Conservation (phyloP, 2,797 vertebrate genomes). For the Glyptemys insculpta region DNA sequence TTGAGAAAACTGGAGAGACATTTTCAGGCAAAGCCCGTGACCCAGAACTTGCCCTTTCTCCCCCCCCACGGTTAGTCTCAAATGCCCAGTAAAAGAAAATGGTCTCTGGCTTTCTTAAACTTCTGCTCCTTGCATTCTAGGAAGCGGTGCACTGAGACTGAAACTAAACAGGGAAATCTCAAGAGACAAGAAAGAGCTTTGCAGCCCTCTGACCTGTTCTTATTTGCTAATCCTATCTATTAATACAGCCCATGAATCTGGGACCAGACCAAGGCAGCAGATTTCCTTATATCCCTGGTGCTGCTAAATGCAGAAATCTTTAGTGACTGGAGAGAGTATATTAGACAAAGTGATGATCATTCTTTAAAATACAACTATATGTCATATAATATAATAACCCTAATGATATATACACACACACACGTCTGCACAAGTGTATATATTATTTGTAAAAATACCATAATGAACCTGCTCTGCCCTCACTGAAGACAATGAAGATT, state of each 20-base stretch:
- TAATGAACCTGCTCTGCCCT: neutral
- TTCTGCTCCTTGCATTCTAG: conserved; percentile 37
- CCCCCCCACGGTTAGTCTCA: neutral
- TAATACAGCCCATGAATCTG: conserved; percentile 76
- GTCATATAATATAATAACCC: neutral
- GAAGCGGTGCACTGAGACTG: conserved; percentile 53
- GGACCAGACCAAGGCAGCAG: conserved; percentile 67
- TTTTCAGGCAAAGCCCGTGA: conserved; percentile 29
- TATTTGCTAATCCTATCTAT: conserved; percentile 86
- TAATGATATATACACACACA: neutral
- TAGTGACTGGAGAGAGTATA: rapidly evolving
- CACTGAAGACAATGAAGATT: neutral
- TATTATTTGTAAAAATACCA: rapidly evolving
- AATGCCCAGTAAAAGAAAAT: conserved; percentile 68
- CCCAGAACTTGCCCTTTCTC: conserved; percentile 24
- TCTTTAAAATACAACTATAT: neutral
- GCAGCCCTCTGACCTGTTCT: conserved; percentile 69
- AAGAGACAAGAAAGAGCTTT: conserved; percentile 63
- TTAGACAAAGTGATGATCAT: neutral
- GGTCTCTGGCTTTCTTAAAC: conserved; percentile 38
- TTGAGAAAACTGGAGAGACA: conserved; percentile 76
- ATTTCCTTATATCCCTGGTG: conserved; percentile 44
- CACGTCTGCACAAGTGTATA: neutral
- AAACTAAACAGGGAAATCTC: conserved; percentile 71
- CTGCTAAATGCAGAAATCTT: neutral